Conservation (phyloP, 2,797 vertebrate genomes). For the Xiphorhynchus erythropygius region DNA sequence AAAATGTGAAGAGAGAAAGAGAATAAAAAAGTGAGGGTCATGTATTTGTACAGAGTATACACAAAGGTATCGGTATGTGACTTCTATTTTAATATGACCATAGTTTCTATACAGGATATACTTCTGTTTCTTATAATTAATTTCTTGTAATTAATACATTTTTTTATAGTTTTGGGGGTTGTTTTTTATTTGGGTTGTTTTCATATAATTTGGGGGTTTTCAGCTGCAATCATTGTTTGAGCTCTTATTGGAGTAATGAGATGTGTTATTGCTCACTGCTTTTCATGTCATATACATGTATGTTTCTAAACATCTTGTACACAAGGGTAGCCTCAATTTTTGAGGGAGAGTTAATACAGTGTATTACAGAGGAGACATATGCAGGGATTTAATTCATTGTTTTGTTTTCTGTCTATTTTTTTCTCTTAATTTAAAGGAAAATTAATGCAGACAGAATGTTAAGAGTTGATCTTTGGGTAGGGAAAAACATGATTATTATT, state of each 20-base stretch:
- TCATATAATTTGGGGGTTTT: neutral
- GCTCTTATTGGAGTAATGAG: neutral
- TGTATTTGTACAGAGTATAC: neutral
- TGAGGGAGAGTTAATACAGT: neutral
- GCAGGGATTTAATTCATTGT: neutral
- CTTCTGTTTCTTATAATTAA: neutral
- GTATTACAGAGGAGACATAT: neutral
- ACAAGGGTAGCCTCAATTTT: neutral
- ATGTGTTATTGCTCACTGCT: neutral
- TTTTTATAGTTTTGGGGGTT: neutral
- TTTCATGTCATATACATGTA: neutral
- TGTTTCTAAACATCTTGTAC: neutral
- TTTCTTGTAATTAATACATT: neutral
- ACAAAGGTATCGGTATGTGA: neutral
- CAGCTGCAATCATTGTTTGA: neutral
- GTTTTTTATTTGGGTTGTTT: neutral
- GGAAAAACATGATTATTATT: conserved; percentile 69
- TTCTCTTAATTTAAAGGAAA: conserved; percentile 65
- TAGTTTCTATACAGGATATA: neutral
- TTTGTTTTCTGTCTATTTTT: conserved; percentile 46
- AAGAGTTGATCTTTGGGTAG: conserved; percentile 69
- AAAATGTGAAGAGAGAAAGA: neutral
- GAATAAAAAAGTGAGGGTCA: neutral
- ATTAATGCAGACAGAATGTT: conserved; percentile 72
- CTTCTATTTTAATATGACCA: neutral